Conservation (phyloP, 2,888 invertebrate genomes). For the Dryococelus australis region DNA sequence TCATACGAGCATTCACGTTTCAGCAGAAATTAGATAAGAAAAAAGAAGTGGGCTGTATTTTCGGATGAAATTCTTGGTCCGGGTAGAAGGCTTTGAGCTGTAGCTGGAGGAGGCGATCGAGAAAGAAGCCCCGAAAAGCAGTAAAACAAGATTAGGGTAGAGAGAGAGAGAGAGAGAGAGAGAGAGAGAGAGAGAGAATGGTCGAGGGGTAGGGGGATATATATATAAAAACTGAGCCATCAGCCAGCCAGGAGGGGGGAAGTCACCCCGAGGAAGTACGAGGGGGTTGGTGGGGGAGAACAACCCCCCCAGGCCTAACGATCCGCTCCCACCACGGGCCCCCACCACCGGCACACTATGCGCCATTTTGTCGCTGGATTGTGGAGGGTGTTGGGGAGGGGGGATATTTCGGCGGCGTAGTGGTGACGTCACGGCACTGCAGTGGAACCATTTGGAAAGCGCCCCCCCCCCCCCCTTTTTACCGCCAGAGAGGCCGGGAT, state of each 20-base stretch:
- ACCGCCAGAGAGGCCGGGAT: conserved; percentile 29
- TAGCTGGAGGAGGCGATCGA: not conserved
- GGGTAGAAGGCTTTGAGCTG: too few species aligned
- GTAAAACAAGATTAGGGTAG: conserved; percentile 1
- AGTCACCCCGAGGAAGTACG: not conserved
- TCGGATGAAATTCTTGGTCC: too few species aligned
- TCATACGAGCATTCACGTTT: too few species aligned
- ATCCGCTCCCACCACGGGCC: not conserved
- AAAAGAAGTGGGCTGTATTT: too few species aligned
- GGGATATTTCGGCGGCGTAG: not conserved
- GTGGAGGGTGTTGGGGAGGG: not conserved
- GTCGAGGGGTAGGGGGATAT: not conserved
- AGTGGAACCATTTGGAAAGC: conserved; percentile 44
- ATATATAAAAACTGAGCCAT: conserved; percentile 2
- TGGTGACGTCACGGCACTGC: conserved; percentile 42
- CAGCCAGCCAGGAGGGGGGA: not conserved
- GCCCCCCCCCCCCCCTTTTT: conserved; percentile 34
- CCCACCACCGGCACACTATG: not conserved
- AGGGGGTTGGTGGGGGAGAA: not conserved
- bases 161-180: not conserved
- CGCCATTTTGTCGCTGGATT: conserved; percentile 13
- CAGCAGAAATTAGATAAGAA: too few species aligned
- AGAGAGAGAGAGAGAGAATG: not conserved
- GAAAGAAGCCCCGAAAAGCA: not conserved
- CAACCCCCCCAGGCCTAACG: conserved; percentile 4